phyloP scores from a whole-genome alignment of 2,888 invertebrate genomes.

The Drosophila sordidula region DNA sequence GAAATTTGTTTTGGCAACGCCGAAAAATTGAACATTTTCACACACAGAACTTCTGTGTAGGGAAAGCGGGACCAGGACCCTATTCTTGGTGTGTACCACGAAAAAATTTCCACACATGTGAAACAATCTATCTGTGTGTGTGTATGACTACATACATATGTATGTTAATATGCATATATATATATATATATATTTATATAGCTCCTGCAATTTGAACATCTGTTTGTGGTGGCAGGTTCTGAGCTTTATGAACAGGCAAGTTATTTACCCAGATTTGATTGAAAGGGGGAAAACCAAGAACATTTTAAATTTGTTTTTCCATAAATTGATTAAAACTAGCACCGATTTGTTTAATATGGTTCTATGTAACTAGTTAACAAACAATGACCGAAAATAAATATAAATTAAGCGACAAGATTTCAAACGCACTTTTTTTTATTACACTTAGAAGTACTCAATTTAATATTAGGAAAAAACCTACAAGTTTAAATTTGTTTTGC shows the following conservation, averaged over 20 bases:
- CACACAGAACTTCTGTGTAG: not conserved
- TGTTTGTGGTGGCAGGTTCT: not conserved
- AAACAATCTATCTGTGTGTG: not conserved
- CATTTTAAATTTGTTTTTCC: not conserved
- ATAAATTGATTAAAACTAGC: too few species aligned
- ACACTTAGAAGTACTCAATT: too few species aligned
- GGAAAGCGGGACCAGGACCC: not conserved
- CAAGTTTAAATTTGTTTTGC: too few species aligned
- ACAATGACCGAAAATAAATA: too few species aligned
- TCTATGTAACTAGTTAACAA: too few species aligned
- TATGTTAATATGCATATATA: not conserved
- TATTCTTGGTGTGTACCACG: not conserved
- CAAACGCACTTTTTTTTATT: too few species aligned
- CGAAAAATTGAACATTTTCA: not conserved
- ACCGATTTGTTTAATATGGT: too few species aligned
- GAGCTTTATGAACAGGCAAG: not conserved
- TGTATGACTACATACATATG: too few species aligned
- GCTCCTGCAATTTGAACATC: not conserved
- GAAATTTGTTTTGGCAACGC: constrained; percentile 17
- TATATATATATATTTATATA: not conserved
- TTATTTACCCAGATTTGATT: not conserved
- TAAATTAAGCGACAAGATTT: too few species aligned
- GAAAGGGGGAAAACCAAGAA: not conserved
- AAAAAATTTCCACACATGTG: constrained; percentile 6
- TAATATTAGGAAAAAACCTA: too few species aligned